These are phyloP conservation scores for Aphidoletes aphidimyza DNA, from an alignment of 2,888 invertebrate species.

Conservation along the genomic window DNA sequence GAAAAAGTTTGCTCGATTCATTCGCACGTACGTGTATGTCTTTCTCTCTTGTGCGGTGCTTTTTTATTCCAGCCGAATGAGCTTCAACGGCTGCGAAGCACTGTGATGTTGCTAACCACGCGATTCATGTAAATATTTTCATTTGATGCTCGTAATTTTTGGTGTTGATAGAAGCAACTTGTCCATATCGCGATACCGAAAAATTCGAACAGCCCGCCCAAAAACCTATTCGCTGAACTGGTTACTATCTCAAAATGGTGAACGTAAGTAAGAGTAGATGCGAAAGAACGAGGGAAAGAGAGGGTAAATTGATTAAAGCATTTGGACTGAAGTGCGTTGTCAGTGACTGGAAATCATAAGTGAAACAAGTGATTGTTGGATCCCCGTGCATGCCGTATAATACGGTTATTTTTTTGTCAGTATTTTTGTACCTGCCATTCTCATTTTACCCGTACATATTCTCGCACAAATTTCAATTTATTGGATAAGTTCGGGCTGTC, in stretches of 20 bases:
- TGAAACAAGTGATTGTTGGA: neutral
- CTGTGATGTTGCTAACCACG: slow-evolving; percentile 1
- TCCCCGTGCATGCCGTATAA: neutral
- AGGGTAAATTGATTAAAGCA: slow-evolving; percentile 20
- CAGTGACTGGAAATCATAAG: slow-evolving; percentile 9
- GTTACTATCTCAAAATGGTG: too few species aligned
- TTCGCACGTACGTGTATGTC: slow-evolving; percentile 22
- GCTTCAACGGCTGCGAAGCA: too few species aligned
- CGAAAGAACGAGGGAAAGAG: neutral
- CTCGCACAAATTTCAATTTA: slow-evolving; percentile 7
- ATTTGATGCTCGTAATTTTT: neutral
- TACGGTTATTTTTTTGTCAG: neutral
- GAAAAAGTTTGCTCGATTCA: slow-evolving; percentile 9
- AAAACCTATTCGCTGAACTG: too few species aligned
- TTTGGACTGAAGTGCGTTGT: neutral
- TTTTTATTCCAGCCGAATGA: neutral
- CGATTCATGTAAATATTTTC: slow-evolving; percentile 26
- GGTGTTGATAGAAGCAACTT: neutral
- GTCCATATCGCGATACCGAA: neutral
- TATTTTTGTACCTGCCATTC: neutral
- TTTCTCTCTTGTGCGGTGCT: neutral
- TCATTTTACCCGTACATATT: neutral
- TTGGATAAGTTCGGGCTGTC: neutral
- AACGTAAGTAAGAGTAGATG: too few species aligned
- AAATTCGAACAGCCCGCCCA: neutral